Evolutionary conservation across 1,140 invertebrate genomes (phyloP), one percentile per base, ranked within the genome.

Genomic region (Meloidogyne chitwoodi): DNA sequence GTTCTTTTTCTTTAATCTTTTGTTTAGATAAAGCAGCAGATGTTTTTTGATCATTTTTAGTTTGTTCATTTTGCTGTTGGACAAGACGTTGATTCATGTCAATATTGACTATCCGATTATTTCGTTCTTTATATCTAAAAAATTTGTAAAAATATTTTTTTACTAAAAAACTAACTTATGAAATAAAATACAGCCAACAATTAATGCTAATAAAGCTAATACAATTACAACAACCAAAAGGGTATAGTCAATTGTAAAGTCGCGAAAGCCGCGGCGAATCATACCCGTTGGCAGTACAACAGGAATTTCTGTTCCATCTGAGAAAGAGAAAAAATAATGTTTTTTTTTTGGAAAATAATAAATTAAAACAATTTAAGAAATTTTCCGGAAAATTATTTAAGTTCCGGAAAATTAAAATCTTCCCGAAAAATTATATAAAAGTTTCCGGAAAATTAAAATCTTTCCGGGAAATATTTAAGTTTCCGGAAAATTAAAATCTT

Each of bases 211-310:
- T 11, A 76, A 26, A 27, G 68, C 24, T 1, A 69, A 41, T n/a
- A 76, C 26, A 22, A 74, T 24, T 2, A 76, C 31, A 12, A 62
- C 68, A 8, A 76, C n/a, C 34, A 76, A 26, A 16, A 76, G 41
- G 3, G 44, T 76, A 38, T 72, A 76, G n/a, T 76, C 68, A 6
- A 76, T 75, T 2, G 75, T 68, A 63, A 73, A 73, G 24, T 73
- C 71, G 19, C 56, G 71, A n/a, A 73, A 73, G 2, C 71, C 71
- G 19, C 71, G 71, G 1, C 71, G 56, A 26, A 73, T 61, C 71
- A 73, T 73, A 16, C 71, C 71, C 0, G 71, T 34, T 29, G 71
- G 71, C 16, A 64, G 29, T 3, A 73, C 26, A 10, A 31, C 71
- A 0, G 71, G 71, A 29, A 63, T 48, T 16, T 73, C 71, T 27